Evolutionary conservation across 2,797 vertebrate species (phyloP).

Genomic region (Lepilemur ruficaudatus): DNA sequence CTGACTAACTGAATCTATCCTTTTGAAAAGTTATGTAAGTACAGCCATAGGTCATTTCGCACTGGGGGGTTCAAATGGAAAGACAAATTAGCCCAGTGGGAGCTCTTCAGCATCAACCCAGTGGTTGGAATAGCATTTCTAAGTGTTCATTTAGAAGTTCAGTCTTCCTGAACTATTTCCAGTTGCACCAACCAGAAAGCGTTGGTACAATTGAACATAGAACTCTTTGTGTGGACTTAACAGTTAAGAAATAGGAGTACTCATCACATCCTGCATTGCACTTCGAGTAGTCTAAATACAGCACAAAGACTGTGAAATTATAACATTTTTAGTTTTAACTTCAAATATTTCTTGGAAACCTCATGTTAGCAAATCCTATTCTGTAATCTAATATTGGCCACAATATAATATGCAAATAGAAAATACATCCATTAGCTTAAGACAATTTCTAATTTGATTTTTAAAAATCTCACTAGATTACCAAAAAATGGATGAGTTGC

Average conservation of each 20-base stretch:
- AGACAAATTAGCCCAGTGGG: not conserved
- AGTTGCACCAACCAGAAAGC: not conserved
- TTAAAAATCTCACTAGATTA: not conserved
- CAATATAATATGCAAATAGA: not conserved
- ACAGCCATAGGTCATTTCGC: not conserved
- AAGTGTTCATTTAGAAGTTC: not conserved
- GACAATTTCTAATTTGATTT: slow-evolving; percentile 35
- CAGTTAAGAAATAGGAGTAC: not conserved
- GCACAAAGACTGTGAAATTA: not conserved
- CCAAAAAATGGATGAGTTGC: not conserved
- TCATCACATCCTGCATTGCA: not conserved
- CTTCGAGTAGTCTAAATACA: not conserved
- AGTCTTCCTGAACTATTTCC: slow-evolving; percentile 3
- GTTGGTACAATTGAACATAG: not conserved
- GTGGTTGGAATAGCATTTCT: not conserved
- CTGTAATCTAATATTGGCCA: not conserved
- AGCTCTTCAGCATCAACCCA: not conserved
- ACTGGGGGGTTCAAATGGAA: not conserved
- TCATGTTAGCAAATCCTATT: not conserved
- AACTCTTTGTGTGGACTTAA: not conserved
- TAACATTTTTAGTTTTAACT: not conserved
- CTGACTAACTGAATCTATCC: not conserved
- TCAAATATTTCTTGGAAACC: not conserved
- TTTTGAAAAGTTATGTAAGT: not conserved
- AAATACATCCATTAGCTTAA: slow-evolving; percentile 28